phyloP scores from a whole-genome alignment of 2,888 invertebrate species.

The Mayetiola destructor region DNA sequence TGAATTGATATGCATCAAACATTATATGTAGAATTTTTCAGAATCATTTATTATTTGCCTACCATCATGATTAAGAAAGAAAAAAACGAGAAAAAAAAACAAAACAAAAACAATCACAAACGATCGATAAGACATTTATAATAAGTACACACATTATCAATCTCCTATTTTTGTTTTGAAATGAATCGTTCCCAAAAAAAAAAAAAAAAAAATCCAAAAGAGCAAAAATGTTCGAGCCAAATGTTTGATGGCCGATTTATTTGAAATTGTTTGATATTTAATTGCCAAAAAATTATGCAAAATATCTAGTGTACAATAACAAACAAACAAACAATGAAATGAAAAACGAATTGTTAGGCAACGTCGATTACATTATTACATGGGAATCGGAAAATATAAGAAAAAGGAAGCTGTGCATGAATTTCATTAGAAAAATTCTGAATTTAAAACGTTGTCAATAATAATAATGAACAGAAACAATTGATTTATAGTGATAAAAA shows the following conservation, averaged over 20 bases:
- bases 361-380: no score
- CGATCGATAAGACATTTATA: no score
- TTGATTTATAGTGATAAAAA: conserved; percentile 9
- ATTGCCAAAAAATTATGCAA: conserved; percentile 6
- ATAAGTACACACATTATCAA: no score
- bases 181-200: no score
- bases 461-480: not conserved
- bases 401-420: conserved; percentile 1
- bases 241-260: no score
- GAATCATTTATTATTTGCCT: not conserved
- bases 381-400: not conserved
- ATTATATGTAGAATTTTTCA: no score
- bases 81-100: not conserved
- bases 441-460: conserved; percentile 9
- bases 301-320: not conserved
- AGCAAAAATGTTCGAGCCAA: no score
- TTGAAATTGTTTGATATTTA: no score
- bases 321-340: not conserved
- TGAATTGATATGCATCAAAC: no score
- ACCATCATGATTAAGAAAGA: not conserved
- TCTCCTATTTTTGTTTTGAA: no score
- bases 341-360: no score
- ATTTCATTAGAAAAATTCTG: not conserved
- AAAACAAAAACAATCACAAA: not conserved
- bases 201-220: no score